Evolutionary conservation across 2,888 invertebrate genomes (phyloP).

Genomic region (Cryptophagus acutangulus): DNA sequence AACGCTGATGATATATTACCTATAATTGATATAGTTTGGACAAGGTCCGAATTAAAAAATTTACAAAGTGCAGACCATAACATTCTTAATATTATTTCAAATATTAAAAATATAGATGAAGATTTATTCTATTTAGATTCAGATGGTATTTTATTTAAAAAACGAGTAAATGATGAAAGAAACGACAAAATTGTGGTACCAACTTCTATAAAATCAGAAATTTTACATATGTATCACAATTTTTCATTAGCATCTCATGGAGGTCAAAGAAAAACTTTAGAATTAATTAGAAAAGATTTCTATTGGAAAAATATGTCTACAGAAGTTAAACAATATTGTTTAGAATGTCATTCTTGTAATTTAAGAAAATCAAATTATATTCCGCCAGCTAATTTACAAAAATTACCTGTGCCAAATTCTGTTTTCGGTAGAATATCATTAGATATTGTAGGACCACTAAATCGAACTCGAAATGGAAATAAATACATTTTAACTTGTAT

Average conservation of each 20-base stretch:
- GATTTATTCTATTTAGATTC: conserved; percentile 14
- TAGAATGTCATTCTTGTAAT: conserved; percentile 29
- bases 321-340: conserved; percentile 26
- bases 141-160: conserved; percentile 16
- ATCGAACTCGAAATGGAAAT: conserved; percentile 23
- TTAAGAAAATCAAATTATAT: conserved; percentile 21
- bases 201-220: conserved; percentile 8
- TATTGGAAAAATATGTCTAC: conserved; percentile 28
- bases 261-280: conserved; percentile 30
- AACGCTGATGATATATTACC: conserved; percentile 5
- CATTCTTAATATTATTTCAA: no score
- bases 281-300: conserved; percentile 22
- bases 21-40: not conserved
- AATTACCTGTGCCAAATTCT: conserved; percentile 16
- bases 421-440: conserved; percentile 27
- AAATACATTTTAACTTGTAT: conserved; percentile 32
- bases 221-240: conserved; percentile 24
- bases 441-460: conserved; percentile 33
- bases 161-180: conserved; percentile 4
- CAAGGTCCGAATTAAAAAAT: conserved; percentile 4
- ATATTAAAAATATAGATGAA: no score
- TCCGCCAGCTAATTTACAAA: conserved; percentile 4
- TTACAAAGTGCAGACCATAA: not conserved
- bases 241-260: conserved; percentile 29
- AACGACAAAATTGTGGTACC: conserved; percentile 17